Evolutionary conservation across 2,888 invertebrate genomes (phyloP), one percentile per base, ranked within the genome.

Genomic region (Cyclophora punctaria): DNA sequence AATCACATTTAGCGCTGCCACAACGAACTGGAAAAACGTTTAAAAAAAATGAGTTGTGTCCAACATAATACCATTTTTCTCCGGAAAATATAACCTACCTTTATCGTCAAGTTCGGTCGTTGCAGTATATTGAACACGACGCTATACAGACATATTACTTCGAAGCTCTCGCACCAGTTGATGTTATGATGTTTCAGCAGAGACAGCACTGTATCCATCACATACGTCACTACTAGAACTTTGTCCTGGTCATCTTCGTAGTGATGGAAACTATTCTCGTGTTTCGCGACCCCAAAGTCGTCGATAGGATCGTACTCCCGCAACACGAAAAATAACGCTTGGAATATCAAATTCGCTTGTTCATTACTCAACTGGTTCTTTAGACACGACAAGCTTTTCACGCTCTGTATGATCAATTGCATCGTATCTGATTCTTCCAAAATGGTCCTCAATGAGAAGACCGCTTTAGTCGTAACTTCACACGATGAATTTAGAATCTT

Each of bases 81-180:
- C 20, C 20, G 34, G 44, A 34, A 34, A 44, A 47, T 7, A 49
- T 37, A 44, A 52, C 74, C 73, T 52, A 85, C 88, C 78, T 87
- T 88, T 51, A 74, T 75, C 44, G 77, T 69, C 48, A 89, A 69
- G 62, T 83, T 81, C 0, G 75, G 69, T 45, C 78, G 75, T 52
- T 78, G 75, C 48, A 89, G 64, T 47, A 89, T 81, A 58, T 77
- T 75, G 46, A 73, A 76, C 3, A 87, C 82, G 46, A 83, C 66
- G 41, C 71, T 75, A 51, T 86, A 84, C 6, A 95, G 80, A 58
- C 93, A 93, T 53, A 93, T 89, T 0, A 94, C 92, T 82, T 95
- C 95, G 3, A 95, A 87, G 51, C 93, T 94, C 62, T 95, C 94
- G 51, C 92, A 91, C 95, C 95, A 95, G 40, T 92, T 92, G 7